Conservation (phyloP, 2,113 vertebrate species). For the Heterotis niloticus region DNA sequence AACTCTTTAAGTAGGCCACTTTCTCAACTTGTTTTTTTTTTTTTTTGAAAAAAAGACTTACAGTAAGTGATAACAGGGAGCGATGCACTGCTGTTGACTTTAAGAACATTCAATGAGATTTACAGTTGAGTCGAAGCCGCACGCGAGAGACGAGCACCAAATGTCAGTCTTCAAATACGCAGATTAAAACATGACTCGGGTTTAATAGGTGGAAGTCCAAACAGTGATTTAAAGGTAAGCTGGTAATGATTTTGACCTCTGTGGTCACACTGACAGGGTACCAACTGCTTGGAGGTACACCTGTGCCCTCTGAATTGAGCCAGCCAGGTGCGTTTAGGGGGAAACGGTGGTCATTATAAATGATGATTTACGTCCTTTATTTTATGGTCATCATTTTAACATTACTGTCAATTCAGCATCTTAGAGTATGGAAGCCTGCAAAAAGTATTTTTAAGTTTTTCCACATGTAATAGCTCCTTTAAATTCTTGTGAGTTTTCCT, state of each 20-base stretch:
- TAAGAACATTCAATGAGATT: slow-evolving; percentile 65
- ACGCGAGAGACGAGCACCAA: slow-evolving; percentile 78
- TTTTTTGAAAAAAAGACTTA: slow-evolving; percentile 20
- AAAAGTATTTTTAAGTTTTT: neutral
- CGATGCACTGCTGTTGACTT: slow-evolving; percentile 50
- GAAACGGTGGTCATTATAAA: too few species aligned
- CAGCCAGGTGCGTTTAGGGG: too few species aligned
- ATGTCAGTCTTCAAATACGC: slow-evolving; percentile 79
- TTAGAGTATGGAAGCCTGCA: too few species aligned
- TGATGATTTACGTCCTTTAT: too few species aligned
- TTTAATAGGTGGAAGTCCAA: neutral
- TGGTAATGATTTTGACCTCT: too few species aligned
- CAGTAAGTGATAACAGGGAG: slow-evolving; percentile 44
- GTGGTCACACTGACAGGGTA: too few species aligned
- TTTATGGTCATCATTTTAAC: too few species aligned
- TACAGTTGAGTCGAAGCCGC: slow-evolving; percentile 78
- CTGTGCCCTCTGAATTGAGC: too few species aligned
- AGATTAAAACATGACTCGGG: neutral
- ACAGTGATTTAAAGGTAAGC: neutral
- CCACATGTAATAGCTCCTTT: neutral
- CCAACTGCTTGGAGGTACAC: too few species aligned
- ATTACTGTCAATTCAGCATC: too few species aligned
- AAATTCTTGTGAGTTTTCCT: too few species aligned
- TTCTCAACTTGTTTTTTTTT: too few species aligned
- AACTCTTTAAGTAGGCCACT: neutral